Evolutionary conservation across 2,888 invertebrate species (phyloP).

Genomic region (Ichneumoninae sp.): DNA sequence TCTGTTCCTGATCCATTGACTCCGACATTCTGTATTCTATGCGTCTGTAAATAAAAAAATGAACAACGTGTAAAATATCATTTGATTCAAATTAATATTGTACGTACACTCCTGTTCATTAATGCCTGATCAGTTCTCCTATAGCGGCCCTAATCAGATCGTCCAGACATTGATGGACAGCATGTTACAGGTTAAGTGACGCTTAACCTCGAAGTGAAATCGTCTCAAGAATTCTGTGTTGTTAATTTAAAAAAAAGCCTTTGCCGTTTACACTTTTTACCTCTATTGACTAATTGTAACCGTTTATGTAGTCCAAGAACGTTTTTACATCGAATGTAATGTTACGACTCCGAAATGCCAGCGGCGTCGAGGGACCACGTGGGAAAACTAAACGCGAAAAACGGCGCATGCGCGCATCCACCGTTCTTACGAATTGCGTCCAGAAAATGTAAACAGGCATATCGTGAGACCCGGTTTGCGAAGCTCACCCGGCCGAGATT

Average conservation of each 20-base stretch:
- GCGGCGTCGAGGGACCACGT: constrained; percentile 34
- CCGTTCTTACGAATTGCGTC: constrained; percentile 10
- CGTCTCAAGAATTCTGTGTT: background rate
- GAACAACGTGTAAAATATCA: background rate
- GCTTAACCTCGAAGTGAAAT: constrained; percentile 9
- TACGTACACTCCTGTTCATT: background rate
- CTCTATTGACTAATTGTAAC: constrained; percentile 9
- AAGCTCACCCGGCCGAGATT: constrained; percentile 8
- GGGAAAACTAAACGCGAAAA: constrained; percentile 18
- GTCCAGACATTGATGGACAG: no score
- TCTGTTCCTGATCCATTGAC: constrained; percentile 69
- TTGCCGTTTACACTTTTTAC: background rate
- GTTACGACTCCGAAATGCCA: background rate
- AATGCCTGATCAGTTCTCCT: background rate
- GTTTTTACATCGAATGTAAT: constrained; percentile 1
- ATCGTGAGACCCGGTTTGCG: background rate
- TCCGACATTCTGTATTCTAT: constrained; percentile 77
- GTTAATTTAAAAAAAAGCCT: background rate
- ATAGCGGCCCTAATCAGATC: no score
- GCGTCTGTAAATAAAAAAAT: background rate
- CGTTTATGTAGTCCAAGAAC: background rate
- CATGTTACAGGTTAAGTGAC: constrained; percentile 5
- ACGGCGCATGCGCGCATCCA: background rate
- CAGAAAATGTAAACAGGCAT: constrained; percentile 38
- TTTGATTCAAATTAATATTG: background rate